These are phyloP conservation scores for Megalops cyprinoides DNA, from an alignment of 2,797 vertebrate species.

Conservation along the genomic window DNA sequence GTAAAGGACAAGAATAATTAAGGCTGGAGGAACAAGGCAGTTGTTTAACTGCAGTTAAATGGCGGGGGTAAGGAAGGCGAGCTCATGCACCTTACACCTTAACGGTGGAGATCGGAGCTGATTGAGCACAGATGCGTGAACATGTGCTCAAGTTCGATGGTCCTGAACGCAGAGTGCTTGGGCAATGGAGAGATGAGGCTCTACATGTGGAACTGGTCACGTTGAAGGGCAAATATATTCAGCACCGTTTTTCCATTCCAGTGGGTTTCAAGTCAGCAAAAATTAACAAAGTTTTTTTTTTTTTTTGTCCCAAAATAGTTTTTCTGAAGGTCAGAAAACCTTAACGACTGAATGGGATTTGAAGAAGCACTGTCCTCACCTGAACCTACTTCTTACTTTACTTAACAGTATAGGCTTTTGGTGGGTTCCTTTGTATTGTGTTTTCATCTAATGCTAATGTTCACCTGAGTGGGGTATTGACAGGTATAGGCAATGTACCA, in stretches of 20 bases:
- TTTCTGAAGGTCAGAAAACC: not conserved
- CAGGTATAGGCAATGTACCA: not conserved
- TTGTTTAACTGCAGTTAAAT: conserved; percentile 22
- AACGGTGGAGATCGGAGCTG: conserved; percentile 26
- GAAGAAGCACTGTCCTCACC: not conserved
- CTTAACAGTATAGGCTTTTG: not conserved
- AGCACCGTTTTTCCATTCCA: not conserved
- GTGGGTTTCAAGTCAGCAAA: conserved; percentile 1
- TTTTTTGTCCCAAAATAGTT: conserved; percentile 7
- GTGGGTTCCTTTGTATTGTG: not conserved
- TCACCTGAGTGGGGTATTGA: not conserved
- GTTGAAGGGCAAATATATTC: conserved; percentile 27
- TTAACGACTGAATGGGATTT: conserved; percentile 55
- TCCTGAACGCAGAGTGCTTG: not conserved
- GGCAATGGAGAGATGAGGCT: not conserved
- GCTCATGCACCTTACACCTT: conserved; percentile 24
- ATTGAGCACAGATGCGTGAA: conserved; percentile 26
- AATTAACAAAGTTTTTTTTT: conserved; percentile 7
- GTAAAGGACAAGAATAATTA: conserved; percentile 25
- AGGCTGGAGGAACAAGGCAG: conserved; percentile 8
- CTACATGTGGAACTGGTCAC: not conserved
- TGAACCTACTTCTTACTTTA: not conserved
- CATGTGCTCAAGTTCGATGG: not conserved
- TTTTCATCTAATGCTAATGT: not conserved
- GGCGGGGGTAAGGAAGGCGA: conserved; percentile 25